Conservation (phyloP, 2,113 vertebrate genomes). For the Pituophis catenifer region DNA sequence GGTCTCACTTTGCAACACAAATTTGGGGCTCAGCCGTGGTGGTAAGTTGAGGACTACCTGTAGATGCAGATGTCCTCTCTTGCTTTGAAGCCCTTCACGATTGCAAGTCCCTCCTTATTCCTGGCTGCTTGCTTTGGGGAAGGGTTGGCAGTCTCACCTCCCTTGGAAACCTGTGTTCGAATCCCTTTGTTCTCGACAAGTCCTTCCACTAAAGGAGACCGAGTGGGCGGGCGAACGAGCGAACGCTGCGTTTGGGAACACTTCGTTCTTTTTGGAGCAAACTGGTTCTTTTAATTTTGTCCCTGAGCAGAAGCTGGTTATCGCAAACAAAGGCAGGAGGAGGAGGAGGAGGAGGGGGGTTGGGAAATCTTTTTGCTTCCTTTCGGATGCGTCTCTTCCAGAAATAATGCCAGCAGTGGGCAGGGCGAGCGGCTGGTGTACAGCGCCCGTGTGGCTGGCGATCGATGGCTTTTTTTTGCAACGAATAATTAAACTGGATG, state of each 20-base stretch:
- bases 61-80: background rate
- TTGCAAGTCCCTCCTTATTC: background rate
- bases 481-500: background rate
- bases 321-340: slow-evolving; percentile 70
- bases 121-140: background rate
- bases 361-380: slow-evolving; percentile 58
- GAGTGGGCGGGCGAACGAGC: slow-evolving; percentile 63
- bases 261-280: slow-evolving; percentile 57
- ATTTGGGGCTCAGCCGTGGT: background rate
- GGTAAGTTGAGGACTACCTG: background rate
- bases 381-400: slow-evolving; percentile 48
- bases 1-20: background rate
- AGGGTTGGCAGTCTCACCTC: background rate
- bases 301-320: slow-evolving; percentile 57
- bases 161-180: slow-evolving; percentile 35
- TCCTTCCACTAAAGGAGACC: slow-evolving; percentile 52
- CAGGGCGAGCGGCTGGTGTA: background rate
- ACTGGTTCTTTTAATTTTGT: slow-evolving; percentile 60
- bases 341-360: too few relatives aligned
- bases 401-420: slow-evolving; percentile 47
- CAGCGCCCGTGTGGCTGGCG: background rate
- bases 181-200: slow-evolving; percentile 51
- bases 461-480: background rate
- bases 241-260: slow-evolving; percentile 65
- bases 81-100: background rate